Evolutionary conservation across 2,113 vertebrate genomes (phyloP), one percentile per base, ranked within the genome.

Genomic region (Tetrax tetrax): DNA sequence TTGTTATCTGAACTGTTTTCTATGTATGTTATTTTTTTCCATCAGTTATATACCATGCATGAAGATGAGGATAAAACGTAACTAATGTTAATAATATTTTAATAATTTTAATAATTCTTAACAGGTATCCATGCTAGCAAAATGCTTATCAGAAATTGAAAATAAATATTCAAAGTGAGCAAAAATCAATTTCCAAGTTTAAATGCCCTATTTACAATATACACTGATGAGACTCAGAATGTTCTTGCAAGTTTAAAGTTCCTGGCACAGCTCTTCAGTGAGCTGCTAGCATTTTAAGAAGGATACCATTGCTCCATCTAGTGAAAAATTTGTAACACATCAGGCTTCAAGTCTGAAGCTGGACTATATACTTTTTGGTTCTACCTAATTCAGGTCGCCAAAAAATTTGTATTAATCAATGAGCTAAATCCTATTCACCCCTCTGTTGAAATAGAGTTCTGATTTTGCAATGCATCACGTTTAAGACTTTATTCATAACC

Each of bases 221-320:
- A 24, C 6, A 29, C 4, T 38, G 17, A 37, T 50, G 65, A 76
- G 25, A 12, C 9, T 78, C 38, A 77, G 27, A 61, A 15, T 27
- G 37, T 29, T 41, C n/a, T 41, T 35, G 54, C 12, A 10, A n/a
- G 18, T 11, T 50, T n/a, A 21, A 17, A 69, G 12, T 16, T 57
- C 28, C 25, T 11, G 22, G 47, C 16, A 9, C 21, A 45, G 22
- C 2, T 15, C 23, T 8, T 47, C 18, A 16, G 37, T 16, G 8
- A 21, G 16, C 9, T 5, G 33, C 21, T 6, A 33, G 11, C 27
- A 13, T 19, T 33, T 66, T 50, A 74, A 65, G 41, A 54, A 51
- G 57, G 41, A 65, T 79, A 18, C 66, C 82, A 29, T 41, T 91
- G 86, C 96, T 76, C 96, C 96, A 95, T 28, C 96, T 96, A 95